phyloP scores from a whole-genome alignment of 2,113 vertebrate genomes.

The Festucalex cinctus region DNA sequence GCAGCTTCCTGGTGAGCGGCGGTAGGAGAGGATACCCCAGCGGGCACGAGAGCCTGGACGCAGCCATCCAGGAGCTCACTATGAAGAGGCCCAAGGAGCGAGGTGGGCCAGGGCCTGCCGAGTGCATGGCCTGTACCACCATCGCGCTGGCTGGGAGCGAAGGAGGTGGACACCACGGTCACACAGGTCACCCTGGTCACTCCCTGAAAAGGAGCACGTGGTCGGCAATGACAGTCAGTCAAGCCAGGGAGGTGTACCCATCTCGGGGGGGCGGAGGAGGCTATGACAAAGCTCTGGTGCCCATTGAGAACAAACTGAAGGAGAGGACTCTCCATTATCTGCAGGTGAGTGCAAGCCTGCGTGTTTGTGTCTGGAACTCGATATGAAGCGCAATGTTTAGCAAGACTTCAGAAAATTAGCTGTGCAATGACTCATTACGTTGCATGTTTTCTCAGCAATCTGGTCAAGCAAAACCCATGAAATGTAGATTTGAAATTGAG shows the following conservation, averaged over 20 bases:
- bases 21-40: conserved; percentile 75
- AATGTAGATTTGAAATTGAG: neutral
- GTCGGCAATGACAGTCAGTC: conserved; percentile 98
- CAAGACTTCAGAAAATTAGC: neutral
- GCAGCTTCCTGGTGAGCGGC: conserved; percentile 84
- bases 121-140: conserved; percentile 91
- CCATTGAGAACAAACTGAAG: conserved; percentile 88
- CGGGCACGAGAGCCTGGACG: conserved; percentile 88
- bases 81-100: conserved; percentile 86
- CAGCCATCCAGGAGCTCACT: conserved; percentile 94
- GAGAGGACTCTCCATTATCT: conserved; percentile 93
- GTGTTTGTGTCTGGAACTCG: neutral
- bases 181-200: conserved; percentile 75
- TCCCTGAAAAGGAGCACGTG: conserved; percentile 94
- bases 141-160: conserved; percentile 85
- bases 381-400: neutral
- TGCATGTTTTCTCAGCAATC: neutral
- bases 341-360: conserved; percentile 79
- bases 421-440: neutral
- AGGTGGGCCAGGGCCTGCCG: conserved; percentile 77
- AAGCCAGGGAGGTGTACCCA: conserved; percentile 91
- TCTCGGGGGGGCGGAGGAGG: conserved; percentile 66
- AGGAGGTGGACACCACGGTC: conserved; percentile 53
- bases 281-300: conserved; percentile 88
- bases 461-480: neutral